phyloP scores from a whole-genome alignment of 1,140 invertebrate species.

The Brachionus rotundiformis region DNA sequence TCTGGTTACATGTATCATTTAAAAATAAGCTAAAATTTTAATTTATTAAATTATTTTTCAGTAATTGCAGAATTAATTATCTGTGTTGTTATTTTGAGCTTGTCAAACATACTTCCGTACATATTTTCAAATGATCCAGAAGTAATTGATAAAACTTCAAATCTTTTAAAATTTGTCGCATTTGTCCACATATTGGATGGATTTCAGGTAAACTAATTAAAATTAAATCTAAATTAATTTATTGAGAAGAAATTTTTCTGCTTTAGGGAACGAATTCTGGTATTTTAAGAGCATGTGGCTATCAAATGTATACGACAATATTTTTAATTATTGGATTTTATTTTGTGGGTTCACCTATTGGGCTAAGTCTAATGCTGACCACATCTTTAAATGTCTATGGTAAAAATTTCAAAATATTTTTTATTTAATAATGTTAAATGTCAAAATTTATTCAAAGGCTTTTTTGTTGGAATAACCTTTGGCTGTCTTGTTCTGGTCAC shows the following conservation, averaged over 20 bases:
- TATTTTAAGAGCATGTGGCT: constrained; percentile 36
- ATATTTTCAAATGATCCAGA: constrained; percentile 4
- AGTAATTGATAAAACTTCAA: constrained; percentile 12
- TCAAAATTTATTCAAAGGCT: background rate
- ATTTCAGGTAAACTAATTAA: constrained; percentile 33
- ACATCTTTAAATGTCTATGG: constrained; percentile 39
- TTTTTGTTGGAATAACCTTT: background rate
- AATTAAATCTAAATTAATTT: too few relatives aligned
- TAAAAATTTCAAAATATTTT: background rate
- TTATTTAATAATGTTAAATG: background rate
- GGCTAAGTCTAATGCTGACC: constrained; percentile 14
- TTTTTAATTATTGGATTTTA: constrained; percentile 49
- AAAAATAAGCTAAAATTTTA: background rate
- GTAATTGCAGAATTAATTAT: background rate
- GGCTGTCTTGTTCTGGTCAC: background rate
- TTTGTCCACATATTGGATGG: constrained; percentile 37
- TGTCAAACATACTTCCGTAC: constrained; percentile 2
- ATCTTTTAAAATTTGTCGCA: constrained; percentile 19
- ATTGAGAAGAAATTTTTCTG: too few relatives aligned
- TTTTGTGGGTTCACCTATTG: constrained; percentile 34
- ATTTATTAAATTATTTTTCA: background rate
- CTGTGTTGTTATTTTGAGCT: background rate
- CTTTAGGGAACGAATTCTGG: constrained; percentile 9
- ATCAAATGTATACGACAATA: constrained; percentile 8
- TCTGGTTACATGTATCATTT: background rate